phyloP scores from a whole-genome alignment of 2,797 vertebrate genomes.

The Lithobates pipiens region DNA sequence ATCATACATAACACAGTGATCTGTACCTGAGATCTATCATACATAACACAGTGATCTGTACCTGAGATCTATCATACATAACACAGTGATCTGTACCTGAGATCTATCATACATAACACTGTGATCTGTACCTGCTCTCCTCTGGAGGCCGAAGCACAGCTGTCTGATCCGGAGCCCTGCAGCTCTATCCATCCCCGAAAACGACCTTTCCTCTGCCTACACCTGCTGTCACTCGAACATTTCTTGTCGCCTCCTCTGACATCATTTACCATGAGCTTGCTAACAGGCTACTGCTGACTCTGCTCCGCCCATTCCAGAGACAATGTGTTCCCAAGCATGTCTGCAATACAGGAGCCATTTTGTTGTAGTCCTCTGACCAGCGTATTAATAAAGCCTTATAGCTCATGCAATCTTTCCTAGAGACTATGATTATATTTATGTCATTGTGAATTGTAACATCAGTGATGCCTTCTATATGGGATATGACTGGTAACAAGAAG shows the following conservation, averaged over 20 bases:
- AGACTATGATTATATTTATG: background rate
- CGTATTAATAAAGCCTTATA: background rate
- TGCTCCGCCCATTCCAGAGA: background rate
- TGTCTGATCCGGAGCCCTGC: background rate
- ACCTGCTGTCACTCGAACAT: background rate
- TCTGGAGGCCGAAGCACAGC: background rate
- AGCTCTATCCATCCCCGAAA: slow-evolving; percentile 2
- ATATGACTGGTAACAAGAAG: too few relatives aligned
- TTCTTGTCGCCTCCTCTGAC: slow-evolving; percentile 18
- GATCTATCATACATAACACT: too few relatives aligned
- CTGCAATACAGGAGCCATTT: slow-evolving; percentile 13
- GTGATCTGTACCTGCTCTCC: background rate
- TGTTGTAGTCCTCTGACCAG: background rate
- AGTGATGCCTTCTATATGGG: too few relatives aligned
- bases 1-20: too few relatives aligned
- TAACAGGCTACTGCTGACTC: slow-evolving; percentile 1
- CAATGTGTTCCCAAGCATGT: background rate
- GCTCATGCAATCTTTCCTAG: background rate
- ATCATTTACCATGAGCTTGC: background rate
- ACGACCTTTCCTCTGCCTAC: slow-evolving; percentile 26
- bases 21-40: too few relatives aligned
- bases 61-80: too few relatives aligned
- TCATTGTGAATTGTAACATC: too few relatives aligned
- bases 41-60: too few relatives aligned
- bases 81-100: too few relatives aligned